phyloP scores from a whole-genome alignment of 2,888 invertebrate species.

The Harpagoxenus sublaevis region DNA sequence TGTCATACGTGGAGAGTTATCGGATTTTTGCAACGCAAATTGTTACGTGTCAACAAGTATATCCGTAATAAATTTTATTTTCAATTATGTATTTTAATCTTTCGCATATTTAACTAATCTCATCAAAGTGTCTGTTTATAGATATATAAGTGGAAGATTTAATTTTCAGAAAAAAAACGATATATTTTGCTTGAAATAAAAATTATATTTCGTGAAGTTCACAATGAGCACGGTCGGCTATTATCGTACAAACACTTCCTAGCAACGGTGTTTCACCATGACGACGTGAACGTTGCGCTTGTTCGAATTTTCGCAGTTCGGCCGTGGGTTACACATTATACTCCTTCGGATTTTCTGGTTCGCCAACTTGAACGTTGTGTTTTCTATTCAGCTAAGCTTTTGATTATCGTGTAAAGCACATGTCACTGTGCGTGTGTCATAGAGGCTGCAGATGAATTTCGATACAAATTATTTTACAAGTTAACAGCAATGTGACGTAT shows the following conservation, averaged over 20 bases:
- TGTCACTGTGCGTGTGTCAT: not conserved
- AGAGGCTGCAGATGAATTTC: not conserved
- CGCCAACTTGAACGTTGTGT: not conserved
- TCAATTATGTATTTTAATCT: not conserved
- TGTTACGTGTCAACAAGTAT: not conserved
- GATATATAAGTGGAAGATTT: not conserved
- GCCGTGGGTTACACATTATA: not conserved
- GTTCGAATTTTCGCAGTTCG: constrained; percentile 12
- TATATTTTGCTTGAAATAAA: not conserved
- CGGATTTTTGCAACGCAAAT: not conserved
- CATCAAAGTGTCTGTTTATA: not conserved
- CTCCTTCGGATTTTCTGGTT: not conserved
- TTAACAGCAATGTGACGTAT: not conserved
- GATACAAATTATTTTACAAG: constrained; percentile 19
- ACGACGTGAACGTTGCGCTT: constrained; percentile 58
- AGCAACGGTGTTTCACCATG: constrained; percentile 78
- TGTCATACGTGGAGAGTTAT: not conserved
- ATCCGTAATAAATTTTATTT: not conserved
- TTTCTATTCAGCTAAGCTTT: not conserved
- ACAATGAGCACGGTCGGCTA: constrained; percentile 70
- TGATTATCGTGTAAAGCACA: not conserved
- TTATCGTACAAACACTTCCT: constrained; percentile 77
- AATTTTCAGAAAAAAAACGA: not conserved
- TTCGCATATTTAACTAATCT: not conserved
- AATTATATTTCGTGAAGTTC: constrained; percentile 37